Base-by-base conservation (phyloP, 2,888 invertebrate species). In the Papilio elwesi region DNA sequence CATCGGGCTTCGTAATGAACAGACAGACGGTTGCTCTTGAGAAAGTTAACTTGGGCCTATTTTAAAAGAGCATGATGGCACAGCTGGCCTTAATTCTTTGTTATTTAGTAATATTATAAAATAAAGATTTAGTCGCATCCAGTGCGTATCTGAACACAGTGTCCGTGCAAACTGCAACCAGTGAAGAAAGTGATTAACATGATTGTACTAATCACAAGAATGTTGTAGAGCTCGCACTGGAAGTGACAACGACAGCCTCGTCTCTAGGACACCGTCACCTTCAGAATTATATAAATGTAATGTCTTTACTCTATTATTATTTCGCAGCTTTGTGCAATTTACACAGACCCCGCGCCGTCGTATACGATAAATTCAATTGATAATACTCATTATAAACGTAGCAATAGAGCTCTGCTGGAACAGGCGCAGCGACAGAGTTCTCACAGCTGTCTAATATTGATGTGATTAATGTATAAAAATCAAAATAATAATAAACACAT, bases 341-440 rank as follows among this genome's bases (percentile, higher is more conserved):
- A 57, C 57, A 57, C 36, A 36, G 12, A 57, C 26, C 26, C 26
- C 26, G 26, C 57, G 36, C n/a, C n/a, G 26, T 59, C 48, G 36
- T 55, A 70, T 64, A 36, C 55, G 47, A 52, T 55, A 55, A 55
- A 70, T 64, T 53, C 26, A 53, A 64, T 63, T 47, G 49, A 38
- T 47, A 70, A 51, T 13, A 70, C 26, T 59, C 16, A 48, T 59
- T 59, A 12, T 7, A 6, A 4, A 53, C 16, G 36, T 70, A 16
- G 62, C 16, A 57, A 68, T 63, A 64, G 7, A 51, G 26, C 16
- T 49, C 5, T 36, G 36, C 13, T 38, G 6, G 48, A 48, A 69
- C 10, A 51, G 26, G 4, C 26, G 26, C 26, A 4, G 4, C 4
- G 26, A 26, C 26, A 26, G n/a, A 49, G 7, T 53, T 62, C 69